These are phyloP conservation scores for Agonopterix subpropinquella DNA, from an alignment of 2,888 invertebrate species.

Conservation along the genomic window DNA sequence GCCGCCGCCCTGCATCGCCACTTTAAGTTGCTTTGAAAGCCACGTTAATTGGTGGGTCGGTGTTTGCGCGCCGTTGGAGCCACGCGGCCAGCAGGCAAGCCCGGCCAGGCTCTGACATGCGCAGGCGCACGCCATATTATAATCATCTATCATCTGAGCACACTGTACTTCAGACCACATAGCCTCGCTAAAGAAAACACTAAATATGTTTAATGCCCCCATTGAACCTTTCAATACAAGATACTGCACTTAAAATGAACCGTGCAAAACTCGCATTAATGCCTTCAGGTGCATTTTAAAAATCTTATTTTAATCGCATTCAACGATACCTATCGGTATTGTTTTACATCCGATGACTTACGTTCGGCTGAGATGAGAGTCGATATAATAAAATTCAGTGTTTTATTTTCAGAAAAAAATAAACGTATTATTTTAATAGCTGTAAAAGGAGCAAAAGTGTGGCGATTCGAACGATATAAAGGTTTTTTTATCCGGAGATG, in stretches of 20 bases:
- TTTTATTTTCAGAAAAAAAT: conserved; percentile 46
- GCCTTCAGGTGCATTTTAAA: conserved; percentile 44
- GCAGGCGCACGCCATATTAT: no score
- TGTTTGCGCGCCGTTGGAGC: conserved; percentile 10
- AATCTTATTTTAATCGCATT: conserved; percentile 53
- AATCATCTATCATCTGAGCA: conserved; percentile 5
- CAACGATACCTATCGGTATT: conserved; percentile 61
- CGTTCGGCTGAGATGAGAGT: conserved; percentile 44
- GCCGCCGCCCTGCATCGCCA: conserved; percentile 34
- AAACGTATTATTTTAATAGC: conserved; percentile 62
- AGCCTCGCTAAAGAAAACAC: conserved; percentile 5
- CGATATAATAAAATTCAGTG: conserved; percentile 59
- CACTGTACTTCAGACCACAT: background rate
- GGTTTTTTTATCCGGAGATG: conserved; percentile 48
- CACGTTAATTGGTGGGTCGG: conserved; percentile 54
- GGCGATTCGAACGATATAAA: conserved; percentile 46
- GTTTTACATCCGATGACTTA: conserved; percentile 62
- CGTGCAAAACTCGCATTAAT: conserved; percentile 44
- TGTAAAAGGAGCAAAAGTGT: conserved; percentile 48
- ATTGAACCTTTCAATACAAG: conserved; percentile 50
- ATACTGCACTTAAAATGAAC: conserved; percentile 59
- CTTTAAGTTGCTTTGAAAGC: conserved; percentile 34
- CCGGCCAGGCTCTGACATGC: no score
- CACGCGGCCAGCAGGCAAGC: background rate
- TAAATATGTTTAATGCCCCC: conserved; percentile 34